Evolutionary conservation across 2,888 invertebrate genomes (phyloP).

Genomic region (Petrophora chlorosata): DNA sequence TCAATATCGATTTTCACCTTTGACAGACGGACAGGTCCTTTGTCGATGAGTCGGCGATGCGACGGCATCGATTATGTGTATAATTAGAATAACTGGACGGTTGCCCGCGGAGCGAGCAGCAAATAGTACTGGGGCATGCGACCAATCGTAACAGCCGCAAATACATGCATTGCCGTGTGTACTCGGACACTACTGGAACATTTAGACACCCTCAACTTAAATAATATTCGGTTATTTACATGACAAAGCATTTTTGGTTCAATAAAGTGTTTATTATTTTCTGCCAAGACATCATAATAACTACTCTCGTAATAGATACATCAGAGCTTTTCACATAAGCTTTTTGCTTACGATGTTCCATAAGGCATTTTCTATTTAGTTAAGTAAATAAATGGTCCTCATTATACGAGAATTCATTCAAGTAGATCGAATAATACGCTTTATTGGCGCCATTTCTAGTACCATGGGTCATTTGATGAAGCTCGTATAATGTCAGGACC

Average conservation of each 20-base stretch:
- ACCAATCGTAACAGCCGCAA: slow-evolving; percentile 78
- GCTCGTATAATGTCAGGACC: slow-evolving; percentile 3
- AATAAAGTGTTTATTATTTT: too few species aligned
- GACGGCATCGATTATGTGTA: slow-evolving; percentile 81
- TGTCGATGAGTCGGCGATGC: slow-evolving; percentile 73
- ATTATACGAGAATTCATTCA: too few species aligned
- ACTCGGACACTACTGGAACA: slow-evolving; percentile 67
- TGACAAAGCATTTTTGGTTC: too few species aligned
- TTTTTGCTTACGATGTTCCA: too few species aligned
- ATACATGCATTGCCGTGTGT: slow-evolving; percentile 67
- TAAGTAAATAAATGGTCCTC: too few species aligned
- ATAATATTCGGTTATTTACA: too few species aligned
- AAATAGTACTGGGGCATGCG: slow-evolving; percentile 84
- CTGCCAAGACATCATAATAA: too few species aligned
- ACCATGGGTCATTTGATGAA: slow-evolving; percentile 10
- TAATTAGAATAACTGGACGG: slow-evolving; percentile 84
- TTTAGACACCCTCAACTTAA: slow-evolving; percentile 26
- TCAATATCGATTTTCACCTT: slow-evolving; percentile 48
- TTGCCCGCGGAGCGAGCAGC: slow-evolving; percentile 77
- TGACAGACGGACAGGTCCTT: slow-evolving; percentile 68
- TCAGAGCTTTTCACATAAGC: too few species aligned
- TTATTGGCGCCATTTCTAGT: neutral
- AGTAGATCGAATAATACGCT: neutral
- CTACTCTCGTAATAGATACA: too few species aligned
- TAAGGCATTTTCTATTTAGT: too few species aligned